Evolutionary conservation across 2,113 vertebrate genomes (phyloP), one percentile per base, ranked within the genome.

Genomic region (Chloebia gouldiae): DNA sequence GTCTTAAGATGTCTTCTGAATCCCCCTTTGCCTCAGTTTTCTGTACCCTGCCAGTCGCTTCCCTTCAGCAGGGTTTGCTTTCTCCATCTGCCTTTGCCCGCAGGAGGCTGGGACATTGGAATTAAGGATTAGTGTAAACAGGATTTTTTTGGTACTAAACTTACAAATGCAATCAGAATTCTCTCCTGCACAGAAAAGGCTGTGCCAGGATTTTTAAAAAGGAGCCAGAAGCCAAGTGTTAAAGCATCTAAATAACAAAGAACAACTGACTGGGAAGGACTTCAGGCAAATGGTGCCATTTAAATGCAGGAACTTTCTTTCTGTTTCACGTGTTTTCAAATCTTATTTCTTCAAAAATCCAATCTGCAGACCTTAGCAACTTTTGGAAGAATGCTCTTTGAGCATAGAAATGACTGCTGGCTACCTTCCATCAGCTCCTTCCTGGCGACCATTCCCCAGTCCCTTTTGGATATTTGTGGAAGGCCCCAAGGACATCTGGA

Each of bases 401-500:
- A 92, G 91, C 84, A 61, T 12, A 77, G 92, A 78, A 94, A 78
- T 82, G 76, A 75, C 90, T 92, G 78, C 84, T 95, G 95, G 86
- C 82, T 79, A 61, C 84, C 47, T 96, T 94, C 94, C 93, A 85
- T 88, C 82, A 15, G 81, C 95, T 94, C 70, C 92, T 93, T 92
- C 92, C 70, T 94, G 94, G 89, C 23, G 27, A 80, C 91, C 72
- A 11, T 87, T 88, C 56, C 72, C 68, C 39, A 18, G 72, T 92
- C 94, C 88, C 92, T 96, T 68, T 39, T 88, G 95, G 94, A 73
- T 86, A 33, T 93, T 92, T 75, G 86, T 84, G 92, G 88, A 77
- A 88, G 93, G 92, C 84, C 88, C 77, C 5, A 20, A 70, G 90
- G 96, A 87, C 85, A 80, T 96, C 93, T 96, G 95, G 90, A 86